A percentile compares a stretch with the other conserved stretches of the same genome.
Evolutionary conservation across 2,113 vertebrate genomes (phyloP).

Genomic region (Tragelaphus strepsiceros): DNA sequence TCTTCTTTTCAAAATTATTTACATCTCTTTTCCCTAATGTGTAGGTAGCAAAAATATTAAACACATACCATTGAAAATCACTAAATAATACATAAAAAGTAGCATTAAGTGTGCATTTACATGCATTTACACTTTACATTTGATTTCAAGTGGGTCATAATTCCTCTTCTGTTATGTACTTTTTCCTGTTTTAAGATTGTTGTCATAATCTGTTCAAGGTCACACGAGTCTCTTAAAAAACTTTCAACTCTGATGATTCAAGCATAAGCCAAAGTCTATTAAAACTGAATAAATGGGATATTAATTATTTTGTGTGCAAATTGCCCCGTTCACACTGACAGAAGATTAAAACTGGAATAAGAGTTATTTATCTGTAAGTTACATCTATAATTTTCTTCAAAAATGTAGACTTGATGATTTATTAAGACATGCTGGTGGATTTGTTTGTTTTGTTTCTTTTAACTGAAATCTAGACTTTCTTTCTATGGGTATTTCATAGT

Average conservation of each 20-base stretch:
- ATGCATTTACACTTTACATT: slow-evolving; percentile 88
- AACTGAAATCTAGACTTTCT: slow-evolving; percentile 47
- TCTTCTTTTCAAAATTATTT: slow-evolving; percentile 87
- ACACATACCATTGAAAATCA: slow-evolving; percentile 88
- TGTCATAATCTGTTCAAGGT: slow-evolving; percentile 30
- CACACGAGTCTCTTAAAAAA: slow-evolving; percentile 58
- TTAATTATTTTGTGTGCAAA: slow-evolving; percentile 54
- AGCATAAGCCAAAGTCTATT: slow-evolving; percentile 68
- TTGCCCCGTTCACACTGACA: slow-evolving; percentile 35
- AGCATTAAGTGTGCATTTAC: slow-evolving; percentile 87
- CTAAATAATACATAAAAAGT: slow-evolving; percentile 84
- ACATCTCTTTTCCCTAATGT: slow-evolving; percentile 86
- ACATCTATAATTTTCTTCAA: slow-evolving; percentile 33
- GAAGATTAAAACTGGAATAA: slow-evolving; percentile 50
- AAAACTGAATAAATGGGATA: slow-evolving; percentile 20
- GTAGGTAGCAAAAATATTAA: slow-evolving; percentile 87
- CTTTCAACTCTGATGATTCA: slow-evolving; percentile 67
- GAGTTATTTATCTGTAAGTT: slow-evolving; percentile 61
- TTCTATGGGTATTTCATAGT: slow-evolving; percentile 45
- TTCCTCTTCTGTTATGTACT: slow-evolving; percentile 57
- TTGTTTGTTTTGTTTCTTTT: slow-evolving; percentile 18
- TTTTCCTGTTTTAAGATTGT: slow-evolving; percentile 54
- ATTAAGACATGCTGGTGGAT: slow-evolving; percentile 47
- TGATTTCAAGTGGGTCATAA: slow-evolving; percentile 73
- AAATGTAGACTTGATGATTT: slow-evolving; percentile 50